Evolutionary conservation across 2,888 invertebrate species (phyloP), one percentile per base, ranked within the genome.

Genomic region (Drosophila heteroneura): DNA sequence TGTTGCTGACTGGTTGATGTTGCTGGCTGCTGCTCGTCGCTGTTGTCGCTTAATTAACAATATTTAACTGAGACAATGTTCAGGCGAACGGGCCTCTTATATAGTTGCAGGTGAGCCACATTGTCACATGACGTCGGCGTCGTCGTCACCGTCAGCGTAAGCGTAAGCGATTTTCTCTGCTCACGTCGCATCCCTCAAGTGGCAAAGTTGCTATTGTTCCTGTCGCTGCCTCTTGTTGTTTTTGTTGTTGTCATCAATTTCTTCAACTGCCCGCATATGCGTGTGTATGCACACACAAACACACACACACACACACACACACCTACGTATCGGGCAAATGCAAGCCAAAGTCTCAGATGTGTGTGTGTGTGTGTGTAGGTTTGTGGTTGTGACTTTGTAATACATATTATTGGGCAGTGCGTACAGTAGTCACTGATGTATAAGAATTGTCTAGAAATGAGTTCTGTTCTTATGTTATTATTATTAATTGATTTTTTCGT

Each of bases 21-120:
- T 54, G 37, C 28, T 70, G 52, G 47, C n/a, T 37, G 60, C 51
- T 69, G 63, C 41, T 69, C 37, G 47, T 47, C 68, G 77, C 53
- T 72, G 71, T 82, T 76, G 66, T 74, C 81, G 81, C 69, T 80
- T 81, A 88, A 91, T 91, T 84, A 84, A 82, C 82, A 83, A 76
- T 74, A 65, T 76, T 88, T 82, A 80, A 90, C 91, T 91, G 91
- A 92, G 88, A 82, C 90, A 85, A 76, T 80, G 82, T 79, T 79
- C 79, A 53, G 65, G 59, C 71, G 58, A 66, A 49, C 74, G 69
- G 39, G 72, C 76, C 60, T 78, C 91, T 91, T 91, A 91, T 91
- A 91, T 91, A 91, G 86, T 73, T 72, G 67, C 84, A 83, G 70
- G 65, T 64, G 33, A 51, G 51, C 59, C 58, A 67, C 56, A 57